phyloP scores from a whole-genome alignment of 2,113 vertebrate genomes.

The Perognathus longimembris region DNA sequence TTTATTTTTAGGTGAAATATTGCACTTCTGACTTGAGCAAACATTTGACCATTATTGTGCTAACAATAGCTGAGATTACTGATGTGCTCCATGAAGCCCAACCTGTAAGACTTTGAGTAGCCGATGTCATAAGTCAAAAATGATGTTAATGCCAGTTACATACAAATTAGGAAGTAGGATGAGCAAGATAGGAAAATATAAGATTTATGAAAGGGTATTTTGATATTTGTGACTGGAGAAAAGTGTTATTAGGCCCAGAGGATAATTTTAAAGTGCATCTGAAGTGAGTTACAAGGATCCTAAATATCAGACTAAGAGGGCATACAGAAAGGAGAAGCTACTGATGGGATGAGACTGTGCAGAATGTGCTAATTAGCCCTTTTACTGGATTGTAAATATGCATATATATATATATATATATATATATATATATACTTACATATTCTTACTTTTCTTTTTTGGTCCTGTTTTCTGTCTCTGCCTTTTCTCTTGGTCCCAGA shows the following conservation, averaged over 20 bases:
- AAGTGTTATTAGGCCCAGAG: background rate
- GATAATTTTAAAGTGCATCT: background rate
- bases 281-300: background rate
- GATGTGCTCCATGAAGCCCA: too few species aligned
- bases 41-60: too few species aligned
- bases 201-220: background rate
- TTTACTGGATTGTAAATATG: conserved; percentile 6
- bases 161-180: background rate
- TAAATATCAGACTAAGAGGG: background rate
- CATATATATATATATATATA: background rate
- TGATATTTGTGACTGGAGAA: background rate
- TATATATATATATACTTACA: background rate
- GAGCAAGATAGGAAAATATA: background rate
- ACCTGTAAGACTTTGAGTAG: background rate
- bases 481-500: background rate
- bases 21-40: too few species aligned
- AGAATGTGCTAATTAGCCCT: background rate
- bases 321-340: background rate
- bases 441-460: conserved; percentile 13
- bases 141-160: too few species aligned
- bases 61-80: too few species aligned
- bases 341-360: background rate
- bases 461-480: background rate
- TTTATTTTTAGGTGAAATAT: too few species aligned
- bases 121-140: background rate